Percentiles rank a stretch among this genome's conserved stretches.
Evolutionary conservation across 2,888 invertebrate species (phyloP).

Genomic region (Thecocarcelia acutangulata): DNA sequence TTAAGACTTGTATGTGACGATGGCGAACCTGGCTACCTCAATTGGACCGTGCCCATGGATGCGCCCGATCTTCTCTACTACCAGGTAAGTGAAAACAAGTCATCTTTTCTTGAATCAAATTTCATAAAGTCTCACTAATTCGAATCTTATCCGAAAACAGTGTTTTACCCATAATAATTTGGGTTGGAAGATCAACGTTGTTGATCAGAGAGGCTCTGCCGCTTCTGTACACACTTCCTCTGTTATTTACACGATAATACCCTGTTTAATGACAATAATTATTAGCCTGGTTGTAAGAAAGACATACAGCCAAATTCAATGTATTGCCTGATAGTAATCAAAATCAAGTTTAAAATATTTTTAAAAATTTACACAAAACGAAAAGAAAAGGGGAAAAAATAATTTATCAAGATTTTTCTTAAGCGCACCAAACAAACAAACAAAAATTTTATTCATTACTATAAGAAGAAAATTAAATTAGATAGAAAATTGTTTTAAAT

Average conservation of each 20-base stretch:
- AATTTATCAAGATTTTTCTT: conserved; percentile 58
- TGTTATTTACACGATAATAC: conserved; percentile 66
- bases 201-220: conserved; percentile 83
- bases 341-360: conserved; percentile 1
- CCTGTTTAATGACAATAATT: conserved; percentile 74
- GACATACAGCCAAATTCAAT: conserved; percentile 47
- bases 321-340: conserved; percentile 79
- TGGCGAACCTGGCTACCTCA: conserved; percentile 88
- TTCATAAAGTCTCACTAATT: neutral
- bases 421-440: neutral
- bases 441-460: neutral
- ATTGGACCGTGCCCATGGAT: conserved; percentile 92
- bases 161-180: conserved; percentile 95
- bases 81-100: conserved; percentile 85
- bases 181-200: conserved; percentile 95
- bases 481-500: conserved; percentile 61
- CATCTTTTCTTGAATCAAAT: neutral
- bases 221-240: conserved; percentile 52
- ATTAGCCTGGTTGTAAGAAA: conserved; percentile 77
- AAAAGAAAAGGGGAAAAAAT: conserved; percentile 27
- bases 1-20: conserved; percentile 88
- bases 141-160: conserved; percentile 82
- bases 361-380: conserved; percentile 18
- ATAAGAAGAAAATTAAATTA: conserved; percentile 18
- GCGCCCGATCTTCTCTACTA: conserved; percentile 93